Conservation (phyloP, 1,140 invertebrate genomes). For the Aphelinus atriplicis region DNA sequence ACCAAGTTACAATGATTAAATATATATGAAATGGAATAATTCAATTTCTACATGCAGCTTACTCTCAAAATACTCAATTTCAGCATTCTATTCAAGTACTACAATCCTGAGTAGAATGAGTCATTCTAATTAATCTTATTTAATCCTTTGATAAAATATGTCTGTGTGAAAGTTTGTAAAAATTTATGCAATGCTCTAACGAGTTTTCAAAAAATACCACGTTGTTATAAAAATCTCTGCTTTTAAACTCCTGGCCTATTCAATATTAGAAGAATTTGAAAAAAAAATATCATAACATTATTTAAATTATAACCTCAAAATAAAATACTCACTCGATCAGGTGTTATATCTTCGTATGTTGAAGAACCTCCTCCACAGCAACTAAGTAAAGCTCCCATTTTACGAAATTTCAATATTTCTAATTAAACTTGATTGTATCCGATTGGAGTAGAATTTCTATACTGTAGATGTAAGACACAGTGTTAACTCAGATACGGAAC, state of each 20-base stretch:
- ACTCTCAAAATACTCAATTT: background rate
- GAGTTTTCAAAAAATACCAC: background rate
- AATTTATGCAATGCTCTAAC: background rate
- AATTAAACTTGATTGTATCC: too few relatives aligned
- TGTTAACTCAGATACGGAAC: too few relatives aligned
- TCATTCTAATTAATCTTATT: background rate
- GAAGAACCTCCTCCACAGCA: conserved; percentile 30
- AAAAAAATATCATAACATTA: background rate
- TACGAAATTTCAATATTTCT: too few relatives aligned
- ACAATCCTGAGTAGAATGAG: background rate
- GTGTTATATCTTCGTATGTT: conserved; percentile 37
- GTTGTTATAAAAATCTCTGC: background rate
- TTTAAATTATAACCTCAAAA: conserved; percentile 23
- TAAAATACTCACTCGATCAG: conserved; percentile 31
- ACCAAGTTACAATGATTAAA: conserved; percentile 7
- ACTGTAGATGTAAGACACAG: too few relatives aligned
- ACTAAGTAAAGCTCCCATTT: conserved; percentile 29
- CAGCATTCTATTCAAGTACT: too few relatives aligned
- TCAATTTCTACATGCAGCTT: background rate
- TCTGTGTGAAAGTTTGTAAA: background rate
- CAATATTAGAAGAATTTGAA: background rate
- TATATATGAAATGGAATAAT: background rate
- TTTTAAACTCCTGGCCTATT: background rate
- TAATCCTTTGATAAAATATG: background rate
- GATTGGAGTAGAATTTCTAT: too few relatives aligned